phyloP scores from a whole-genome alignment of 2,113 vertebrate genomes.

The Rhagologus leucostigma region DNA sequence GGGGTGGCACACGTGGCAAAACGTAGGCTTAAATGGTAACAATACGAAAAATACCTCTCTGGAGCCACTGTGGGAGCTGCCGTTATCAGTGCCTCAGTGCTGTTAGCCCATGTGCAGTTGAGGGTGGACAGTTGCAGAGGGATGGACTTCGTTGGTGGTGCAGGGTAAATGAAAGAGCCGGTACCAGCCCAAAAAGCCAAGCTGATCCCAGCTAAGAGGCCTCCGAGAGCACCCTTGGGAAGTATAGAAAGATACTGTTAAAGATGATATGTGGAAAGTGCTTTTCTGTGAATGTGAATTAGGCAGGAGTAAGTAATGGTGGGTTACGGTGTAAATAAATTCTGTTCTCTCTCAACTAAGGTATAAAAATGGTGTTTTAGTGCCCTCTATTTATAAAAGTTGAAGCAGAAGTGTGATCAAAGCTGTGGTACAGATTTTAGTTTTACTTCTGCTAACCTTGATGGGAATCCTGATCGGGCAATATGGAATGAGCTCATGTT shows the following conservation, averaged over 20 bases:
- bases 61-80: neutral
- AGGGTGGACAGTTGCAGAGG: conserved; percentile 72
- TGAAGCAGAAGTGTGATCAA: neutral
- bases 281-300: rapidly evolving
- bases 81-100: neutral
- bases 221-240: conserved; percentile 77
- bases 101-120: conserved; percentile 55
- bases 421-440: neutral
- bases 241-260: neutral
- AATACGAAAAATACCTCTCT: conserved; percentile 41
- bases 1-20: neutral
- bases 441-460: neutral
- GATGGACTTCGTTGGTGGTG: conserved; percentile 62
- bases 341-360: neutral
- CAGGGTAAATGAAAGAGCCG: conserved; percentile 77
- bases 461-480: neutral
- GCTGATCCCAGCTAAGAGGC: conserved; percentile 72
- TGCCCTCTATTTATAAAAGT: neutral
- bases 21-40: rapidly evolving
- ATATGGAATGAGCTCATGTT: neutral
- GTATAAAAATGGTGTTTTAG: neutral
- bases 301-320: neutral
- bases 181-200: conserved; percentile 77
- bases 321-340: rapidly evolving
- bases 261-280: neutral